Base-by-base conservation (phyloP, 2,888 invertebrate species). In the Galeopsomyia nigrocyanea region DNA sequence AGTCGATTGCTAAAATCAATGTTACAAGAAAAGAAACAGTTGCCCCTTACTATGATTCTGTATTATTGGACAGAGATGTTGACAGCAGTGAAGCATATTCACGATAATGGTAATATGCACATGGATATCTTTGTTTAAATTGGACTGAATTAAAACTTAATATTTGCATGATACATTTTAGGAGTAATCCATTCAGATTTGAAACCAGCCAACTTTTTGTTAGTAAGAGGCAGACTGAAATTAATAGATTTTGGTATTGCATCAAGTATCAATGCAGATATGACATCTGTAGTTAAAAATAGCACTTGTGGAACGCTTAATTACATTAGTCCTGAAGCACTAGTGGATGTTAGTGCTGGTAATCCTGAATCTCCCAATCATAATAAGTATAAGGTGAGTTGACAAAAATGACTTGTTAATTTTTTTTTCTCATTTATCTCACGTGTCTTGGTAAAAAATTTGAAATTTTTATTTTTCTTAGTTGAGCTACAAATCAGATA, bases 161-260 rank as follows among this genome's bases (percentile, higher is more conserved):
- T 55, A 53, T 65, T 64, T 9, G 31, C 21, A 49, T 26, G 10
- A 14, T 31, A 50, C 7, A 21, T 66, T 66, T 74, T 74, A 95
- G 96, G 95, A 66, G 95, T 99, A 2, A 95, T 99, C 79, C 99
- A 99, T 87, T 95, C 97, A 0, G 99, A 99, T 87, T 87, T 99
- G 78, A 99, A 99, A 86, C 99, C 99, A 0, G 96, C 96, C 0
- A 99, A 99, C 87, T 99, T 99, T 87, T 89, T 99, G 55, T 89
- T 96, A 82, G 94, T 95, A 7, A 91, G 92, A 76, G 95, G 94
- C 1, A 90, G 93, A 56, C 87, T 99, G 68, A 99, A 99, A 88
- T 88, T 99, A 71, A 99, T 99, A 78, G 99, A 99, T 88, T 99
- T 99, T 88, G 99, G 98, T 67, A 97, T 99, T 82, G 95, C 98